Evolutionary conservation across 2,888 invertebrate genomes (phyloP).

Genomic region (Andrena trimmerana): DNA sequence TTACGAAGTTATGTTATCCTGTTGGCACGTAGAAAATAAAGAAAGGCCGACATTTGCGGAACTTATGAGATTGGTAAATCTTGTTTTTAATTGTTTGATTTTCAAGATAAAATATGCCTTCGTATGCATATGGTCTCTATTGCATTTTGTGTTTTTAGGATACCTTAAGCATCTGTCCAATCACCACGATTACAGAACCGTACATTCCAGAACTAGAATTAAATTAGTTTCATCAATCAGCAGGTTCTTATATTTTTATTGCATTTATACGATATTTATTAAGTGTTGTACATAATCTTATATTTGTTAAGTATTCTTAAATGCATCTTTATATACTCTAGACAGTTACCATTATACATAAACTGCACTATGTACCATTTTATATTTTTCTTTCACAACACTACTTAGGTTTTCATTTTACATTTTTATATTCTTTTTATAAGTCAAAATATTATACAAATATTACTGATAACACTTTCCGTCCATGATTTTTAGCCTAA

Average conservation of each 20-base stretch:
- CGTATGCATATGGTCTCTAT: background rate
- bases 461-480: conserved; percentile 46
- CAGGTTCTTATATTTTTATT: conserved; percentile 43
- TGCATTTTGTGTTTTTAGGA: conserved; percentile 74
- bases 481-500: conserved; percentile 48
- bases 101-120: background rate
- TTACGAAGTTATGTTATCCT: conserved; percentile 93
- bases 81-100: background rate
- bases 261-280: conserved; percentile 29
- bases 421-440: conserved; percentile 37
- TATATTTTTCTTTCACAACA: conserved; percentile 25
- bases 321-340: conserved; percentile 32
- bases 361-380: conserved; percentile 26
- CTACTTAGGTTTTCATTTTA: conserved; percentile 20
- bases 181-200: conserved; percentile 82
- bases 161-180: conserved; percentile 83
- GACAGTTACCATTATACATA: conserved; percentile 56
- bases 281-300: conserved; percentile 42
- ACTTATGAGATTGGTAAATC: conserved; percentile 85
- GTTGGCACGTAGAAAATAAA: conserved; percentile 93
- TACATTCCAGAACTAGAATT: conserved; percentile 82
- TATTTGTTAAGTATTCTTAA: conserved; percentile 27
- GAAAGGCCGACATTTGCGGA: conserved; percentile 91
- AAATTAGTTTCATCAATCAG: conserved; percentile 67
- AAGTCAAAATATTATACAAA: conserved; percentile 14